Conservation (phyloP, 1,140 invertebrate species). For the Drosophila takahashii region DNA sequence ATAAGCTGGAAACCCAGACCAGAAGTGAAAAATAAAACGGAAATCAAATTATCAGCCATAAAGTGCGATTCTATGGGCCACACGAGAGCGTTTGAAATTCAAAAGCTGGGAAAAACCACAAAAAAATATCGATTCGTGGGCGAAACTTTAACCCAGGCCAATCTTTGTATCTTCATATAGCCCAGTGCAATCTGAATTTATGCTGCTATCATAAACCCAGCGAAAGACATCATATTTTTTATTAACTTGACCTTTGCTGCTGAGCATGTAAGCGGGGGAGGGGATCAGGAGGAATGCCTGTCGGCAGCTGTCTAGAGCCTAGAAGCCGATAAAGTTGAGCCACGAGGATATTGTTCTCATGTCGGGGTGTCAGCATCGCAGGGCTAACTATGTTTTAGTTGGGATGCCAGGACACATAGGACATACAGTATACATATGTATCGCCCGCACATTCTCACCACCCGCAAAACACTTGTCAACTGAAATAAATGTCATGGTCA, state of each 20-base stretch:
- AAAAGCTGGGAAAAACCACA: constrained; percentile 2
- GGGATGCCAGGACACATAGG: constrained; percentile 26
- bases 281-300: constrained; percentile 7
- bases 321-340: constrained; percentile 46
- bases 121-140: constrained; percentile 18
- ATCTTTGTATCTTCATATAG: not conserved
- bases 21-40: constrained; percentile 23
- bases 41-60: constrained; percentile 63
- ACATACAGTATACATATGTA: not conserved
- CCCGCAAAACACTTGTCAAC: constrained; percentile 15
- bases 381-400: constrained; percentile 41
- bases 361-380: constrained; percentile 46
- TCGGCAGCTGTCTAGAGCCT: constrained; percentile 19
- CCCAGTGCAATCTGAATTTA: constrained; percentile 40
- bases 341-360: constrained; percentile 44
- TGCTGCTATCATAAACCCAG: constrained; percentile 44
- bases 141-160: constrained; percentile 9
- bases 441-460: constrained; percentile 12
- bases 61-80: constrained; percentile 31
- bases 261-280: constrained; percentile 5
- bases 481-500: constrained; percentile 68
- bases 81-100: constrained; percentile 16
- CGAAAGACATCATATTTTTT: constrained; percentile 35
- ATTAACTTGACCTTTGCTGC: constrained; percentile 55
- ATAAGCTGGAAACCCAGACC: constrained; percentile 39